These are phyloP conservation scores for Tragelaphus scriptus DNA, from an alignment of 2,113 vertebrate genomes.

Conservation along the genomic window DNA sequence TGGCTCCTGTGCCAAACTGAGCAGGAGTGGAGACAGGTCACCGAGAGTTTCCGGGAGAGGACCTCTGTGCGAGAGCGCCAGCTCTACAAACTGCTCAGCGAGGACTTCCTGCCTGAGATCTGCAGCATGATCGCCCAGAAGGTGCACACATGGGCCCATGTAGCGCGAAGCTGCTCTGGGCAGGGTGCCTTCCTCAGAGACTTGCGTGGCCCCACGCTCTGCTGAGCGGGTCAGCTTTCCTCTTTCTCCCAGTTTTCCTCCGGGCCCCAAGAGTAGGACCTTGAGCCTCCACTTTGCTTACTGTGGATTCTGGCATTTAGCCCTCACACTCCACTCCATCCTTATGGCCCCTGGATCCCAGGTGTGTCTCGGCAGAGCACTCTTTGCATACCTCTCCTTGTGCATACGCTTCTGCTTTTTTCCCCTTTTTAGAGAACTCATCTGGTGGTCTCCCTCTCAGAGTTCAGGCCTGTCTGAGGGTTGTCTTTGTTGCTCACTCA, in stretches of 20 bases:
- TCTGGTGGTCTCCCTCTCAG: background rate
- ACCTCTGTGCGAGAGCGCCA: constrained; percentile 92
- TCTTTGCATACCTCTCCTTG: background rate
- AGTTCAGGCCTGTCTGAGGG: background rate
- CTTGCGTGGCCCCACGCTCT: background rate
- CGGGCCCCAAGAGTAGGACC: background rate
- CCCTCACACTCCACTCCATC: background rate
- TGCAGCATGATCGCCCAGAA: constrained; percentile 98
- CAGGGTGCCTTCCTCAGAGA: background rate
- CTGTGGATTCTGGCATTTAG: too few relatives aligned
- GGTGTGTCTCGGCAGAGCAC: background rate
- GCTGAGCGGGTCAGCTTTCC: background rate
- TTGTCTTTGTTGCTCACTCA: background rate
- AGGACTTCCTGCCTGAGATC: constrained; percentile 98
- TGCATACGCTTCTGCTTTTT: background rate
- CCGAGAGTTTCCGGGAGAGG: constrained; percentile 94
- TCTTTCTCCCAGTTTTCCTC: background rate
- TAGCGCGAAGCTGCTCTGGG: fast-evolving
- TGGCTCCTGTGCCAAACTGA: constrained; percentile 95
- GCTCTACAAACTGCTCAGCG: constrained; percentile 94
- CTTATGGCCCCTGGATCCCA: background rate
- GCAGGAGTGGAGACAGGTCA: constrained; percentile 93
- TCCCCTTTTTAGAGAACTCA: background rate
- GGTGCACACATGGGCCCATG: constrained; percentile 75
- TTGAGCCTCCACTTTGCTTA: background rate